Conservation (phyloP, 2,113 vertebrate genomes). For the Paramisgurnus dabryanus region DNA sequence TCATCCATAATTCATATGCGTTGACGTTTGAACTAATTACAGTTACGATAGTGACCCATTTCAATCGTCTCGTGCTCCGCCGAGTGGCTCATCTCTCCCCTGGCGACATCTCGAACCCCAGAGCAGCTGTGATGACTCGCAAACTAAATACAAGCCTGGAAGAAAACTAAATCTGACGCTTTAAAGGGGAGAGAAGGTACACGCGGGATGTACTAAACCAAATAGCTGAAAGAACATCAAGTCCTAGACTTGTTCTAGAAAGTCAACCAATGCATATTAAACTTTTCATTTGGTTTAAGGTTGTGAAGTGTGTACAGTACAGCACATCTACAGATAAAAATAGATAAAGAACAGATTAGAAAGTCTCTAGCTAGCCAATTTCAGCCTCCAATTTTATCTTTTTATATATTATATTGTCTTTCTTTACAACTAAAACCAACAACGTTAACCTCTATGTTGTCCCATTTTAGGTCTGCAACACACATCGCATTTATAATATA, state of each 20-base stretch:
- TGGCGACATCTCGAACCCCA: constrained; percentile 28
- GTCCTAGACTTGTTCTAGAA: background rate
- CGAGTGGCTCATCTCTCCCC: background rate
- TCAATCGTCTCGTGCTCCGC: constrained; percentile 59
- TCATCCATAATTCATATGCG: constrained; percentile 77
- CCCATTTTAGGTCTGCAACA: too few species aligned
- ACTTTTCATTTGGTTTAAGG: background rate
- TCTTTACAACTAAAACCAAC: too few species aligned
- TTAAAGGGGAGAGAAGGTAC: background rate
- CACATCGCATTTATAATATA: too few species aligned
- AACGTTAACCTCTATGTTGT: too few species aligned
- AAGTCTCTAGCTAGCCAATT: too few species aligned
- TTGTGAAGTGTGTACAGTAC: too few species aligned
- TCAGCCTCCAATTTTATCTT: too few species aligned
- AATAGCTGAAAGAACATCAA: background rate
- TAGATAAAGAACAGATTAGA: too few species aligned
- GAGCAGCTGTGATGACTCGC: constrained; percentile 30
- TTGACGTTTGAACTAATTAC: constrained; percentile 79
- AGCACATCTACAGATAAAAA: too few species aligned
- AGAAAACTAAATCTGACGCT: constrained; percentile 16
- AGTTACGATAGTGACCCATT: constrained; percentile 71
- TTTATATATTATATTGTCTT: too few species aligned
- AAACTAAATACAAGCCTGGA: constrained; percentile 15
- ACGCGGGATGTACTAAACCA: background rate
- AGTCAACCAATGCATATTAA: background rate